phyloP scores from a whole-genome alignment of 2,797 vertebrate genomes.

The Gobionotothen gibberifrons region DNA sequence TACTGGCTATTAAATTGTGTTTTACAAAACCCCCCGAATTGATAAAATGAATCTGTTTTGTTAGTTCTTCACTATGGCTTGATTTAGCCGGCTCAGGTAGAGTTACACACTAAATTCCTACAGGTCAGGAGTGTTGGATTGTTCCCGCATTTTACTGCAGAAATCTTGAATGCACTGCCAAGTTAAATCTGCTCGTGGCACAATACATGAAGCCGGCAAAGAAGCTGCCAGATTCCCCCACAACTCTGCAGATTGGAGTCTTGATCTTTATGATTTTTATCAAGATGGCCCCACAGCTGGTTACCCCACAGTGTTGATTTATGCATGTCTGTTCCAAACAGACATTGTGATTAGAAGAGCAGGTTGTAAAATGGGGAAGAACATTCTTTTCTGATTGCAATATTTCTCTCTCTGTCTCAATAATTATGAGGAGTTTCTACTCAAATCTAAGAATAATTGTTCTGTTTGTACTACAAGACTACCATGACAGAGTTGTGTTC shows the following conservation, averaged over 20 bases:
- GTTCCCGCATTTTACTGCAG: neutral
- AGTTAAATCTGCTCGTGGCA: too few species aligned
- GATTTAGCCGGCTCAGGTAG: neutral
- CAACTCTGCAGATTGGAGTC: neutral
- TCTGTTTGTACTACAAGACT: neutral
- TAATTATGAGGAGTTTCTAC: neutral
- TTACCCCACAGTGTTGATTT: neutral
- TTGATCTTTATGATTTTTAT: neutral
- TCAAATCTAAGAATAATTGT: neutral
- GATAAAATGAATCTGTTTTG: neutral
- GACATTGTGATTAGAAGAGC: conserved; percentile 1
- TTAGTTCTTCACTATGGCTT: neutral
- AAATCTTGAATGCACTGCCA: neutral
- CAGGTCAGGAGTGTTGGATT: too few species aligned
- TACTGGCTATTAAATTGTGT: neutral
- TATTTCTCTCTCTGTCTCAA: neutral
- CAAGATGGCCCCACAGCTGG: conserved; percentile 1
- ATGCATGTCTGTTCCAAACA: neutral
- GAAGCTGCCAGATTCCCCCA: too few species aligned
- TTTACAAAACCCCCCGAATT: neutral
- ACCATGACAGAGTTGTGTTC: neutral
- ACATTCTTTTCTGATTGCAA: neutral
- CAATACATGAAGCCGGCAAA: too few species aligned
- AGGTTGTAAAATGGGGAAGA: neutral
- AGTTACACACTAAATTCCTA: neutral